phyloP scores from a whole-genome alignment of 2,113 vertebrate species.

The Climacteris rufus region DNA sequence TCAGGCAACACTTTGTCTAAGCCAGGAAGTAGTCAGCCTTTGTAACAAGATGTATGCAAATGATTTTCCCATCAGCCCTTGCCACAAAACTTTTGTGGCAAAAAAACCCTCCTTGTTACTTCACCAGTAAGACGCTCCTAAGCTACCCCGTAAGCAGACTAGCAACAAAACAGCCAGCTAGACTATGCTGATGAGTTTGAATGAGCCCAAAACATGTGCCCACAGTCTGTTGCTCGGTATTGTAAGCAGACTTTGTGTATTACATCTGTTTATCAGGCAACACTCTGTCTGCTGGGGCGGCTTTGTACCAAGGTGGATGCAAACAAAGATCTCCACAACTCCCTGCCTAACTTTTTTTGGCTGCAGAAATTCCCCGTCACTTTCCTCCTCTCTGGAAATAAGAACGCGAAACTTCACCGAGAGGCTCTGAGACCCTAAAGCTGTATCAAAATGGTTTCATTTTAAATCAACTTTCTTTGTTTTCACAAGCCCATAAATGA shows the following conservation, averaged over 20 bases:
- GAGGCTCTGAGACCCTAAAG: not conserved
- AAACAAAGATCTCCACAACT: slow-evolving; percentile 49
- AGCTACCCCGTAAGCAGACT: slow-evolving; percentile 69
- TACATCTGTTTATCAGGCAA: slow-evolving; percentile 74
- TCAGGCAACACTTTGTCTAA: slow-evolving; percentile 81
- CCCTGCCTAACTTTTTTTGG: not conserved
- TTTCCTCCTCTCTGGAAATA: not conserved
- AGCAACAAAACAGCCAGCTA: slow-evolving; percentile 66
- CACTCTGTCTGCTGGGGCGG: slow-evolving; percentile 58
- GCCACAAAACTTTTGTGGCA: slow-evolving; percentile 67
- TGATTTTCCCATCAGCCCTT: slow-evolving; percentile 74
- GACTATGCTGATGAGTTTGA: slow-evolving; percentile 68
- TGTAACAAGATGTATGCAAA: slow-evolving; percentile 78
- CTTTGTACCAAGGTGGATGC: slow-evolving; percentile 65
- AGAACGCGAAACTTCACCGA: not conserved
- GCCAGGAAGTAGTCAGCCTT: slow-evolving; percentile 80
- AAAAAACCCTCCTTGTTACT: slow-evolving; percentile 63
- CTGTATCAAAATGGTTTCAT: slow-evolving; percentile 18
- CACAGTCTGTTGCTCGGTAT: slow-evolving; percentile 71
- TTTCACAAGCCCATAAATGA: slow-evolving; percentile 49
- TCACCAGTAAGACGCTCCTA: slow-evolving; percentile 64
- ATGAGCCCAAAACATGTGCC: slow-evolving; percentile 68
- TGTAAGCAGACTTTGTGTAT: slow-evolving; percentile 68
- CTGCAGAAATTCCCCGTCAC: not conserved
- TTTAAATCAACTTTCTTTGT: slow-evolving; percentile 62